Evolutionary conservation across 2,888 invertebrate species (phyloP).

Genomic region (Elmis aenea): DNA sequence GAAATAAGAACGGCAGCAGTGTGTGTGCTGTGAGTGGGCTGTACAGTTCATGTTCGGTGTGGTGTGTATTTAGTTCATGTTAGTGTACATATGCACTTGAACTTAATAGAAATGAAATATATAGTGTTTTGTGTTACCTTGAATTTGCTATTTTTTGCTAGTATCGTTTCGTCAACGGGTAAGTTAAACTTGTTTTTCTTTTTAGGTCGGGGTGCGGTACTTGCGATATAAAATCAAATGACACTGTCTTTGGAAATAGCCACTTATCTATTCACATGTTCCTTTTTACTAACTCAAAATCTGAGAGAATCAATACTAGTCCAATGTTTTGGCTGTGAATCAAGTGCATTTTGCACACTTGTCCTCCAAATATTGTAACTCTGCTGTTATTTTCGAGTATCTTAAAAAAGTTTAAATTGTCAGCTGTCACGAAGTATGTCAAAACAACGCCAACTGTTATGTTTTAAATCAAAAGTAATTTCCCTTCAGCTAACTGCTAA

Average conservation of each 20-base stretch:
- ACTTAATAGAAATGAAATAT: slow-evolving; percentile 37
- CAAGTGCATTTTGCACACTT: no score
- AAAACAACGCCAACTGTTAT: no score
- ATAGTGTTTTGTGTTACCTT: slow-evolving; percentile 38
- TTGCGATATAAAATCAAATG: no score
- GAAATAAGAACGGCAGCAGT: slow-evolving; percentile 30
- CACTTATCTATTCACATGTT: not conserved
- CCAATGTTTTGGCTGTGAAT: not conserved
- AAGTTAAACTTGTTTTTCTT: slow-evolving; percentile 9
- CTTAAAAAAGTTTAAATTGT: no score
- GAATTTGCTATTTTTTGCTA: slow-evolving; percentile 36
- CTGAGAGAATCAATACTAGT: not conserved
- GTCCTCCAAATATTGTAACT: no score
- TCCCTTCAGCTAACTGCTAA: no score
- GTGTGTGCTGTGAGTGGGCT: slow-evolving; percentile 31
- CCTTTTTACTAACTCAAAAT: no score
- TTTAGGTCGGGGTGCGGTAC: not conserved
- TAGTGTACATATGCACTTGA: slow-evolving; percentile 24
- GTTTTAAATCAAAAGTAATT: no score
- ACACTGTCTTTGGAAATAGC: not conserved
- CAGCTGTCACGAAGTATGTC: no score
- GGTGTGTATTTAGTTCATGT: slow-evolving; percentile 19
- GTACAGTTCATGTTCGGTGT: slow-evolving; percentile 23
- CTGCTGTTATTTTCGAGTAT: no score
- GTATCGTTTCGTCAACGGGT: slow-evolving; percentile 33